Base-by-base conservation (phyloP, 2,888 invertebrate genomes). In the Acheta domesticus region DNA sequence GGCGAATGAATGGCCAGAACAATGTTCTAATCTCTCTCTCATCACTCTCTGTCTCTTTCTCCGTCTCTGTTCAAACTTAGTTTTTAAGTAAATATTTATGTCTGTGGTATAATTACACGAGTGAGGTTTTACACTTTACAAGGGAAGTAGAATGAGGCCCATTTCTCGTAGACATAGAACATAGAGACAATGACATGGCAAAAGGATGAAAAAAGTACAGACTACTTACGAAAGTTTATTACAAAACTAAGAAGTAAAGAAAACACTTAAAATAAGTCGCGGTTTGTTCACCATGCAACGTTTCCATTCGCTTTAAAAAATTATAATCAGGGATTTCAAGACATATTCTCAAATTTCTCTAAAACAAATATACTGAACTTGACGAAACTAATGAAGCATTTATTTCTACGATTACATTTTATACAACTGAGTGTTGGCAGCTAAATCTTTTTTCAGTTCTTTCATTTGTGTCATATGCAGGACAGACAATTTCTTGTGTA, bases 21-120 rank as follows among this genome's bases (percentile, higher is more conserved):
- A 19, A 62, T 62, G 62, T 62, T 62, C n/a, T 62, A n/a, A n/a
- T n/a, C n/a, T n/a, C n/a, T n/a, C n/a, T n/a, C n/a, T n/a, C n/a
- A n/a, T n/a, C n/a, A n/a, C 62, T 62, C 16, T 62, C 62, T 14
- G 5, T 36, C 5, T 36, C 36, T 36, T n/a, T n/a, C n/a, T n/a
- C n/a, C n/a, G 8, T 36, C 36, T 4, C 62, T 14, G n/a, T 62
- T 62, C 62, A 62, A 62, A 62, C 62, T 62, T 62, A 62, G 62
- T 62, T 62, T 62, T n/a, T 62, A 62, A 62, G 62, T 62, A 62
- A 62, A 62, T 62, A 62, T 62, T 62, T 62, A 62, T 62, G 62
- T 62, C 14, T 62, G 62, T 11, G 14, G 14, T 62, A 62, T 62
- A 62, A 62, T 62, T 62, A 62, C 62, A 19, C 62, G 14, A 36